Evolutionary conservation across 2,888 invertebrate genomes (phyloP), one percentile per base, ranked within the genome.

Genomic region (Drosophila borborema): DNA sequence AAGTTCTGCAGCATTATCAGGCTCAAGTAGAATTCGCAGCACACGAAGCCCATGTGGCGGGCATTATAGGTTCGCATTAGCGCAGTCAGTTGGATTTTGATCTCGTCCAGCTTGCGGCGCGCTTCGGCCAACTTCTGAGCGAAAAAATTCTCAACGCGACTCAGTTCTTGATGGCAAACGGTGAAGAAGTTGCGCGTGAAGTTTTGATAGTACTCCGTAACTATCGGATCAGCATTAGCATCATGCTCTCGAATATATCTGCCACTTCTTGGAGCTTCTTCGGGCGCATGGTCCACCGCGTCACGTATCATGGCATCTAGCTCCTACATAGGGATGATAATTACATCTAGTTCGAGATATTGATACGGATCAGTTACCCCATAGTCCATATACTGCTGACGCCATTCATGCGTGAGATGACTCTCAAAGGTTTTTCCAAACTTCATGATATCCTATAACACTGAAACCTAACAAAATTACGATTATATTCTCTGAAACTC

Each of bases 381-480:
- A 93, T 97, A 97, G 87, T 96, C 96, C 81, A 97, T 97, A 90
- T 97, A 99, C 93, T 99, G 99, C 93, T 98, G 98, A 73, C 99
- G 96, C 99, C 99, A 99, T 94, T 99, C 99, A 5, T 99, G 98
- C 68, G 99, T 99, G 87, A 99, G 97, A 92, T 99, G 99, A 54
- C 98, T 98, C 68, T 97, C 95, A 72, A 99, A 94, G 94, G 99
- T 99, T 93, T 99, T 98, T 0, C 99, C 97, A 93, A 99, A 99
- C 95, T 99, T 99, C 99, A 99, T 99, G 10, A 34, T 70, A 9
- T 38, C 64, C 3, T 18, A 36, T 12, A 4, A 31, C 12, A 51
- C 3, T 38, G 4, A 14, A 18, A 18, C 18, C 46, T 12, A 54
- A 38, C 36, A 38, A 59, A 18, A 18, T 18, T 45, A 45, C 31